Conservation (phyloP, 2,888 invertebrate genomes). For the Zhengitettix transpicula region DNA sequence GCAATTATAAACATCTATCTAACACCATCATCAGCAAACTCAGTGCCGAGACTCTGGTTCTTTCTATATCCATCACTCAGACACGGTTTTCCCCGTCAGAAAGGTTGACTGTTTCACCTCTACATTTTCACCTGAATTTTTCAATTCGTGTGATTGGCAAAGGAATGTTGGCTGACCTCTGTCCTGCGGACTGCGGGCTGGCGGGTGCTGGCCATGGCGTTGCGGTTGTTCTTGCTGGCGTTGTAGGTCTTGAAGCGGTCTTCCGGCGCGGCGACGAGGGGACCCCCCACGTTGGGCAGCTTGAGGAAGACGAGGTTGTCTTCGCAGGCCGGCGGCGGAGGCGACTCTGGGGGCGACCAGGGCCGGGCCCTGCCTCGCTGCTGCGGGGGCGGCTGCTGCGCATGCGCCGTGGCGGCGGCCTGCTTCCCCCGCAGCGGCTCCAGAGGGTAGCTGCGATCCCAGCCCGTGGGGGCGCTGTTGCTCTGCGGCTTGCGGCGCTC, state of each 20-base stretch:
- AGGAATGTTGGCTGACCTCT: no score
- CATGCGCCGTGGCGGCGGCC: not conserved
- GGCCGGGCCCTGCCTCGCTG: not conserved
- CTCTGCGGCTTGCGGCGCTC: slow-evolving; percentile 42
- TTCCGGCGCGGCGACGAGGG: not conserved
- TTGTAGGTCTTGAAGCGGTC: not conserved
- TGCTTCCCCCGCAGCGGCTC: slow-evolving; percentile 48
- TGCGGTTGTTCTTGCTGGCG: not conserved
- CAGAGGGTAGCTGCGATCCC: slow-evolving; percentile 63
- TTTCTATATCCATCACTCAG: no score
- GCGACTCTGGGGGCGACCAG: not conserved
- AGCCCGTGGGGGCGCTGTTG: slow-evolving; percentile 14
- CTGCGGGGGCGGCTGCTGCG: not conserved
- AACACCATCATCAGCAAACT: no score
- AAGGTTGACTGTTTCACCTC: no score
- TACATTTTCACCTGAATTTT: no score
- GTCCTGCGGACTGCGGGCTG: no score
- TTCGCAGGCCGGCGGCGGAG: not conserved
- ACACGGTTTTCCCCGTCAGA: no score
- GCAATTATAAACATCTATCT: no score
- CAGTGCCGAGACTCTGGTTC: no score
- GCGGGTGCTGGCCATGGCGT: not conserved
- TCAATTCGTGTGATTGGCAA: no score
- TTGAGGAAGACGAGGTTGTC: not conserved
- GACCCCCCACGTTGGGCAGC: not conserved